A percentile compares a stretch with the other conserved stretches of the same genome.
Conservation (phyloP, 2,888 invertebrate species). For the Neuroscelio doddi region DNA sequence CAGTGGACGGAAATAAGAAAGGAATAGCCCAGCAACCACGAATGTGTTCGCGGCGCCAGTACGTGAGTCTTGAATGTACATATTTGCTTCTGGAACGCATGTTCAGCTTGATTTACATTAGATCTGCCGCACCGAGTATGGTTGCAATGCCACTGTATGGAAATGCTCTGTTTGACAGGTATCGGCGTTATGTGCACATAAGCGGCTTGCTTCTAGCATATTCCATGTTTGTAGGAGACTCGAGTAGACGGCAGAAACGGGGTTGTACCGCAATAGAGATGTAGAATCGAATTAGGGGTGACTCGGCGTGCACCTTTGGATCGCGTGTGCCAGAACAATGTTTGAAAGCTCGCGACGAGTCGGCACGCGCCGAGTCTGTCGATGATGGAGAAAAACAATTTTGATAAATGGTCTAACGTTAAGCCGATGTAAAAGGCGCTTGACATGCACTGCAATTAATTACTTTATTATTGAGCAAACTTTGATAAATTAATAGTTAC, state of each 20-base stretch:
- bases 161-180: constrained; percentile 49
- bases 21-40: constrained; percentile 28
- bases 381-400: no score
- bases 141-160: constrained; percentile 41
- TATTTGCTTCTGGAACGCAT: constrained; percentile 38
- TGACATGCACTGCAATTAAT: no score
- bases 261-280: constrained; percentile 52
- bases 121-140: constrained; percentile 45
- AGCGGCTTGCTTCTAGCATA: constrained; percentile 40
- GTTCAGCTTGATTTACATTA: constrained; percentile 51
- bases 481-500: no score
- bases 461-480: no score
- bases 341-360: no score
- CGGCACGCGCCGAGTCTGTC: no score
- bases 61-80: constrained; percentile 38
- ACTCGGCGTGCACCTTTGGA: constrained; percentile 47
- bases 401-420: no score
- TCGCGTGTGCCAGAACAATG: no score
- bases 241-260: constrained; percentile 38
- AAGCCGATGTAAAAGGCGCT: no score
- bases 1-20: constrained; percentile 40
- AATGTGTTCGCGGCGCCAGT: constrained; percentile 40
- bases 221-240: constrained; percentile 47
- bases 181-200: constrained; percentile 42
- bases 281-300: constrained; percentile 53